These are phyloP conservation scores for Apis mellifera DNA, from an alignment of 1,140 invertebrate species.

Conservation along the genomic window Amel_HAv3.1 CM009941.2:1571001-1571500, in stretches of 20 bases:
- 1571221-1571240: conserved; percentile 69
- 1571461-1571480: conserved; percentile 2
- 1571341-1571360: conserved; percentile 62
- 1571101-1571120: conserved; percentile 35
- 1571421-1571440: conserved; percentile 43
- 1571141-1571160: conserved; percentile 52
- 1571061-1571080: too few relatives aligned
- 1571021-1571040: too few relatives aligned
- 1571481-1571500: neutral
- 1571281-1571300: conserved; percentile 61
- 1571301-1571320: conserved; percentile 14
- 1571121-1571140: conserved; percentile 59
- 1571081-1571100: neutral
- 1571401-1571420: conserved; percentile 26
- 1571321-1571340: conserved; percentile 11
- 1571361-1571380: conserved; percentile 61
- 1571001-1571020: too few relatives aligned
- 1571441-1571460: conserved; percentile 50
- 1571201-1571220: conserved; percentile 68
- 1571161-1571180: conserved; percentile 66
- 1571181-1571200: conserved; percentile 46
- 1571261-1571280: conserved; percentile 69
- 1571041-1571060: too few relatives aligned
- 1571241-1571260: conserved; percentile 69
- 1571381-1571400: conserved; percentile 37